Conservation (phyloP, 2,888 invertebrate genomes). For the Heteromyza rotundicornis region DNA sequence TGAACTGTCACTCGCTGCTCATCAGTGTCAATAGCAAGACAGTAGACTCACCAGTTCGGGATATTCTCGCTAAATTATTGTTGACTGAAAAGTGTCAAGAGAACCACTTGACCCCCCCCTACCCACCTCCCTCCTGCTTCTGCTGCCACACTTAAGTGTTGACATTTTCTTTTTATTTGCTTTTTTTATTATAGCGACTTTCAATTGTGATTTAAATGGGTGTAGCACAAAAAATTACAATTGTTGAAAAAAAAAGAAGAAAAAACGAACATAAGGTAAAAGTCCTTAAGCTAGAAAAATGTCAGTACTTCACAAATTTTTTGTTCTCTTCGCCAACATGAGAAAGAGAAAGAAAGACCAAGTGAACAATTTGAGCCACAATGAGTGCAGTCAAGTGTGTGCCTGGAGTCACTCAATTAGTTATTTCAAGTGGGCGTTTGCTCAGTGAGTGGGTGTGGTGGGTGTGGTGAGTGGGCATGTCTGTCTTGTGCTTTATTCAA, state of each 20-base stretch:
- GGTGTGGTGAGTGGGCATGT: too few species aligned
- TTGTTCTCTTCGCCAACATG: too few species aligned
- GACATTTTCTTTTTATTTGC: too few species aligned
- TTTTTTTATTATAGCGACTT: conserved; percentile 35
- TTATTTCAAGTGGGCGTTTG: not conserved
- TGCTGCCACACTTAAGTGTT: conserved; percentile 14
- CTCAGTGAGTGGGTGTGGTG: too few species aligned
- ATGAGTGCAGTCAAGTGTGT: conserved; percentile 17
- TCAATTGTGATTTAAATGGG: conserved; percentile 51
- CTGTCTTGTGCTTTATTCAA: too few species aligned
- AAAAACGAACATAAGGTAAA: not conserved
- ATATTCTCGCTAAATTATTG: conserved; percentile 43
- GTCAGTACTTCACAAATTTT: conserved; percentile 16
- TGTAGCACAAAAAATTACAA: conserved; percentile 30
- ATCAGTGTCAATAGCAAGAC: conserved; percentile 38
- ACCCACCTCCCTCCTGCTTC: too few species aligned
- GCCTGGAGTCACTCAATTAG: conserved; percentile 11
- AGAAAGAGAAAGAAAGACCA: too few species aligned
- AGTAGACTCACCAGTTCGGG: not conserved
- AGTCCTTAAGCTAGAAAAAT: conserved; percentile 17
- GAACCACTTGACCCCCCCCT: not conserved
- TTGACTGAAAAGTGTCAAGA: conserved; percentile 42
- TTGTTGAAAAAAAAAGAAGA: conserved; percentile 15
- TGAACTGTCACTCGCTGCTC: conserved; percentile 18
- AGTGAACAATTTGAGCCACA: conserved; percentile 7